These are phyloP conservation scores for Cephus pulcher DNA, from an alignment of 2,888 invertebrate genomes.

Conservation along the genomic window DNA sequence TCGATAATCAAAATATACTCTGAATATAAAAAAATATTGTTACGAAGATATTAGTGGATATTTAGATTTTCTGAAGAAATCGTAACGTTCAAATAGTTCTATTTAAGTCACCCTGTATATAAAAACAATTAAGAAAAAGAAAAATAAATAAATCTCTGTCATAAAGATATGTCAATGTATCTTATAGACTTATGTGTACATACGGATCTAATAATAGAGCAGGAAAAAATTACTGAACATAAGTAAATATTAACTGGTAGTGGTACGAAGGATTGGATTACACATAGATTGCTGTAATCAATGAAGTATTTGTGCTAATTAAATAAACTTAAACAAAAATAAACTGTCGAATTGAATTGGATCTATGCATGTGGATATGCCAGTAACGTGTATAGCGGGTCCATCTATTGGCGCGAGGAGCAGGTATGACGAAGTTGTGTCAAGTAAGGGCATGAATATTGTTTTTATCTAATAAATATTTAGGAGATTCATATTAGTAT, in stretches of 20 bases:
- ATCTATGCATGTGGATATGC: neutral
- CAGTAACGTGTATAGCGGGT: neutral
- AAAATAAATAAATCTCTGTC: neutral
- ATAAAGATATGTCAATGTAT: neutral
- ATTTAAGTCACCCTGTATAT: neutral
- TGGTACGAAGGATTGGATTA: too few relatives aligned
- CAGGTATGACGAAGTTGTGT: neutral
- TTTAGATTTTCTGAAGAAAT: neutral
- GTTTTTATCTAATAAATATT: neutral
- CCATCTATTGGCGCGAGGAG: neutral
- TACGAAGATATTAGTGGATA: neutral
- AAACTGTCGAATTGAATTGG: neutral
- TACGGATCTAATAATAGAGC: neutral
- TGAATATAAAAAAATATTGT: neutral
- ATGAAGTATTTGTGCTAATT: too few relatives aligned
- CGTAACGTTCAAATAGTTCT: neutral
- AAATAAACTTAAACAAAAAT: too few relatives aligned
- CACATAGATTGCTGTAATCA: too few relatives aligned
- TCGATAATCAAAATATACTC: neutral
- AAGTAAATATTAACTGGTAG: too few relatives aligned
- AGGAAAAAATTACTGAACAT: neutral
- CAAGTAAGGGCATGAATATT: neutral
- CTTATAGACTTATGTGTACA: too few relatives aligned
- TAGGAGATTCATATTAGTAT: neutral
- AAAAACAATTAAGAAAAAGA: neutral